Conservation (phyloP, 2,113 vertebrate genomes). For the Smithornis capensis region DNA sequence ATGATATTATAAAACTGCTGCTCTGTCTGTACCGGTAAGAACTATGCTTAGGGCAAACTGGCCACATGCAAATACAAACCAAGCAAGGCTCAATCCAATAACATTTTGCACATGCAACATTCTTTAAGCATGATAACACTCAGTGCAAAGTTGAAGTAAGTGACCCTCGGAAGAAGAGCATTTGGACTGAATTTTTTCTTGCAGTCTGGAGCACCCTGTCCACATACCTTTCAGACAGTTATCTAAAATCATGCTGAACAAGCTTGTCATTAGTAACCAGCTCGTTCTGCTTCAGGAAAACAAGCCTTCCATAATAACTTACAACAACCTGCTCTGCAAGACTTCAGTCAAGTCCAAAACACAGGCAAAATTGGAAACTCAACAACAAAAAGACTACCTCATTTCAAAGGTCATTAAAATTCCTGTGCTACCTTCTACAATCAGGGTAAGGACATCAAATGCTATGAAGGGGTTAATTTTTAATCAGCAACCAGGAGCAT, state of each 20-base stretch:
- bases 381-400: not conserved
- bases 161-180: not conserved
- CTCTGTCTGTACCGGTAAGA: not conserved
- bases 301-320: not conserved
- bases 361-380: not conserved
- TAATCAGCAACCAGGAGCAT: not conserved
- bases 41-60: not conserved
- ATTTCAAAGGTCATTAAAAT: constrained; percentile 13
- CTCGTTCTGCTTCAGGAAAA: not conserved
- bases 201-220: not conserved
- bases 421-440: not conserved
- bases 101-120: not conserved
- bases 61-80: accelerated
- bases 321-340: not conserved
- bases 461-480: constrained; percentile 24
- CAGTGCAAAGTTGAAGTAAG: not conserved
- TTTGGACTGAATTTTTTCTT: not conserved
- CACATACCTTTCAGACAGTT: not conserved
- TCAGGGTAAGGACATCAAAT: not conserved
- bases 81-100: not conserved
- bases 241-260: constrained; percentile 17
- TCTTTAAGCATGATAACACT: not conserved
- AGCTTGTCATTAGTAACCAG: not conserved
- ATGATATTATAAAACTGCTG: not conserved
- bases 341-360: not conserved